These are phyloP conservation scores for Aeoliscus strigatus DNA, from an alignment of 2,797 vertebrate species.

Conservation along the genomic window DNA sequence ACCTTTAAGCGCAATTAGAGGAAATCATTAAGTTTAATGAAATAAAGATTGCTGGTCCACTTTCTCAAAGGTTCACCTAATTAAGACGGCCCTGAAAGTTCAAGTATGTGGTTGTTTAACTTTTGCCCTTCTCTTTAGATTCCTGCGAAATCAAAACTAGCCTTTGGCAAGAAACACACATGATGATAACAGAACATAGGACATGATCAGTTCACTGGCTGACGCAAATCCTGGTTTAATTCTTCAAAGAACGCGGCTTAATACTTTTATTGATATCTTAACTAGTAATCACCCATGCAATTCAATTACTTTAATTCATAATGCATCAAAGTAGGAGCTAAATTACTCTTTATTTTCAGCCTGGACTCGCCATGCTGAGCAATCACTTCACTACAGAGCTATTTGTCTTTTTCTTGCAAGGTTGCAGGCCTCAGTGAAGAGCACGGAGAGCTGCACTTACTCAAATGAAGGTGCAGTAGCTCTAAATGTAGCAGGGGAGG, in stretches of 20 bases:
- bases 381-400: constrained; percentile 4
- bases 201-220: constrained; percentile 13
- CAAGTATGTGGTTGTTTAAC: constrained; percentile 39
- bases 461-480: constrained; percentile 5
- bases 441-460: background rate
- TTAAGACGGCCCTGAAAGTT: constrained; percentile 49
- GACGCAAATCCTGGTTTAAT: constrained; percentile 20
- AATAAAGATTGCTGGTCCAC: constrained; percentile 36
- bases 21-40: constrained; percentile 67
- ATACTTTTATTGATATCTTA: constrained; percentile 14
- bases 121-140: constrained; percentile 32
- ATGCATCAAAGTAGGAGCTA: background rate
- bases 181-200: background rate
- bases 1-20: constrained; percentile 63
- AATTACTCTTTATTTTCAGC: background rate
- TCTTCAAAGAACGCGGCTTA: background rate
- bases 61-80: constrained; percentile 48
- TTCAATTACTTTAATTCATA: background rate
- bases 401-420: constrained; percentile 3
- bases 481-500: constrained; percentile 1
- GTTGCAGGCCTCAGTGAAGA: constrained; percentile 1
- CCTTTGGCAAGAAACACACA: too few species aligned
- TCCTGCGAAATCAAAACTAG: too few species aligned
- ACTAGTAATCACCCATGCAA: constrained; percentile 2
- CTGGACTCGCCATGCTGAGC: background rate